These are phyloP conservation scores for Chymomyza amoena DNA, from an alignment of 2,888 invertebrate species.

Conservation along the genomic window DNA sequence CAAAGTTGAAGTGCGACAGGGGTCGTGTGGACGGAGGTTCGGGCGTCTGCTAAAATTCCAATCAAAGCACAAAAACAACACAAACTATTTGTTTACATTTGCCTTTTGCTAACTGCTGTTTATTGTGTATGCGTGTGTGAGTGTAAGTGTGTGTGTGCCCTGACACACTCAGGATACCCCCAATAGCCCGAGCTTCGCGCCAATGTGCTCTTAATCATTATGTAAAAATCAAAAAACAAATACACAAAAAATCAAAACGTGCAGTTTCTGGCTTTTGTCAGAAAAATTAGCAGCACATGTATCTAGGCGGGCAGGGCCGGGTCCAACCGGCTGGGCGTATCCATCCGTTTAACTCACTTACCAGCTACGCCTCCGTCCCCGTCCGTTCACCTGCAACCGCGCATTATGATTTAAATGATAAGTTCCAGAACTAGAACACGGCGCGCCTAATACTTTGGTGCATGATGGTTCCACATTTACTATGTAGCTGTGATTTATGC, in stretches of 20 bases:
- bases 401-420: slow-evolving; percentile 11
- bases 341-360: not conserved
- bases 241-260: not conserved
- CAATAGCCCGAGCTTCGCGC: not conserved
- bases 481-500: slow-evolving; percentile 56
- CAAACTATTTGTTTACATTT: slow-evolving; percentile 63
- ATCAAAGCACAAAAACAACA: slow-evolving; percentile 22
- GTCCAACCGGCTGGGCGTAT: slow-evolving; percentile 5
- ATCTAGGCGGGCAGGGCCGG: not conserved
- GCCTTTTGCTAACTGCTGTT: slow-evolving; percentile 17
- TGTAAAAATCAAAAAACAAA: slow-evolving; percentile 5
- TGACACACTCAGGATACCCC: not conserved
- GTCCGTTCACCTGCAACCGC: slow-evolving; percentile 16
- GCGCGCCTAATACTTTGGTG: slow-evolving; percentile 20
- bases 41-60: slow-evolving; percentile 23
- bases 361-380: not conserved
- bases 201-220: slow-evolving; percentile 7
- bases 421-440: not conserved
- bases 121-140: slow-evolving; percentile 4
- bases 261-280: not conserved
- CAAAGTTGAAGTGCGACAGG: too few species aligned
- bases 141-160: slow-evolving; percentile 1
- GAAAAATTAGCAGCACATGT: not conserved
- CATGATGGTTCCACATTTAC: slow-evolving; percentile 21
- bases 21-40: too few species aligned